These are phyloP conservation scores for Lophochroa leadbeateri DNA, from an alignment of 2,113 vertebrate species.

Conservation along the genomic window DNA sequence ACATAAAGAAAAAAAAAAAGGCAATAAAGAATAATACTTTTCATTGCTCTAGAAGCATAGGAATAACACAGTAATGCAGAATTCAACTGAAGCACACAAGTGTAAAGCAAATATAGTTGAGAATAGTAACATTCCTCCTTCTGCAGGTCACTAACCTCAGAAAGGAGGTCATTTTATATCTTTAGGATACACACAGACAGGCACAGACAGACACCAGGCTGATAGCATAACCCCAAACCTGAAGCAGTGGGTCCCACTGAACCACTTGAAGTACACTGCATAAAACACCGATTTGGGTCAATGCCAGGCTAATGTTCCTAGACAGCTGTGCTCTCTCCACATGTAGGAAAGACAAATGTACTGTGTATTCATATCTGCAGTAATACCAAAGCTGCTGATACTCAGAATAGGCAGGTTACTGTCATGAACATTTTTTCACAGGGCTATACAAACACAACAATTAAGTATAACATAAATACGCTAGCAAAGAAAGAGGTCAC, in stretches of 20 bases:
- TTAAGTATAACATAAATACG: neutral
- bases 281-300: neutral
- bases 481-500: neutral
- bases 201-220: neutral
- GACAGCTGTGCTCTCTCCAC: neutral
- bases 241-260: neutral
- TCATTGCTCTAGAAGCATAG: neutral
- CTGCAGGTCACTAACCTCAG: neutral
- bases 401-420: neutral
- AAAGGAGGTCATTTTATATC: neutral
- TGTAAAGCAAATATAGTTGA: neutral
- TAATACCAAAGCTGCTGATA: neutral
- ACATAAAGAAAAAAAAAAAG: neutral
- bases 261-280: neutral
- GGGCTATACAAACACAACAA: neutral
- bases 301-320: neutral
- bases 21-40: neutral
- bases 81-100: neutral
- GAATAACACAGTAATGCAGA: neutral
- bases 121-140: neutral
- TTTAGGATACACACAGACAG: neutral
- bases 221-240: neutral
- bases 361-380: fast-evolving
- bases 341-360: neutral
- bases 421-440: neutral